Percentiles rank a stretch among this genome's conserved stretches.
phyloP scores from a whole-genome alignment of 2,797 vertebrate species.

The Triplophysa bombifrons region DNA sequence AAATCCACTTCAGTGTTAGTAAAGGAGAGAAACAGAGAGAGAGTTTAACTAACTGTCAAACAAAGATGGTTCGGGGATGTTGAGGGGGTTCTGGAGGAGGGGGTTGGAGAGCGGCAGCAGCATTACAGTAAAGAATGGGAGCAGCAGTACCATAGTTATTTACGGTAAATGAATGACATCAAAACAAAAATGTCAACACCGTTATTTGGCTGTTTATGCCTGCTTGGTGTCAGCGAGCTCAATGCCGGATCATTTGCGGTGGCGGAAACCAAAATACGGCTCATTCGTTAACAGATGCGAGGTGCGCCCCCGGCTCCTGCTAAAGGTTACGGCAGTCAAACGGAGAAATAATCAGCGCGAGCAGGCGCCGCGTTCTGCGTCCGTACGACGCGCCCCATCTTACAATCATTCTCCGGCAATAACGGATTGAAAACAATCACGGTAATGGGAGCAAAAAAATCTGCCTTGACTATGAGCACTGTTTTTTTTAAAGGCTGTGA shows the following conservation, averaged over 20 bases:
- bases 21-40: slow-evolving; percentile 41
- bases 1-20: slow-evolving; percentile 50
- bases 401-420: slow-evolving; percentile 48
- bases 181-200: slow-evolving; percentile 44
- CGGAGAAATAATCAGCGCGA: slow-evolving; percentile 52
- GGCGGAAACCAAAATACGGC: slow-evolving; percentile 39
- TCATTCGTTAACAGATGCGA: slow-evolving; percentile 48
- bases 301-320: slow-evolving; percentile 44
- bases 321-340: slow-evolving; percentile 63
- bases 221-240: slow-evolving; percentile 18
- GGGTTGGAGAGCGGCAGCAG: slow-evolving; percentile 45
- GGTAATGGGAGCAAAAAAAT: slow-evolving; percentile 26
- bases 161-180: slow-evolving; percentile 44
- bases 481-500: slow-evolving; percentile 33
- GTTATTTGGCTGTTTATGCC: slow-evolving; percentile 29
- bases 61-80: slow-evolving; percentile 44
- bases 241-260: slow-evolving; percentile 14
- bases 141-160: slow-evolving; percentile 36
- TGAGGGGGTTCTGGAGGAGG: slow-evolving; percentile 25
- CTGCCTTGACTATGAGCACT: slow-evolving; percentile 15
- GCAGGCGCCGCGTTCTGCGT: slow-evolving; percentile 17
- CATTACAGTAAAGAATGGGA: slow-evolving; percentile 51
- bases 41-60: slow-evolving; percentile 55
- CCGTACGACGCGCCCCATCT: slow-evolving; percentile 37
- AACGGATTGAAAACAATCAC: slow-evolving; percentile 54